These are phyloP conservation scores for Acanthurus lineatus DNA, from an alignment of 2,797 vertebrate genomes.

Conservation along the genomic window DNA sequence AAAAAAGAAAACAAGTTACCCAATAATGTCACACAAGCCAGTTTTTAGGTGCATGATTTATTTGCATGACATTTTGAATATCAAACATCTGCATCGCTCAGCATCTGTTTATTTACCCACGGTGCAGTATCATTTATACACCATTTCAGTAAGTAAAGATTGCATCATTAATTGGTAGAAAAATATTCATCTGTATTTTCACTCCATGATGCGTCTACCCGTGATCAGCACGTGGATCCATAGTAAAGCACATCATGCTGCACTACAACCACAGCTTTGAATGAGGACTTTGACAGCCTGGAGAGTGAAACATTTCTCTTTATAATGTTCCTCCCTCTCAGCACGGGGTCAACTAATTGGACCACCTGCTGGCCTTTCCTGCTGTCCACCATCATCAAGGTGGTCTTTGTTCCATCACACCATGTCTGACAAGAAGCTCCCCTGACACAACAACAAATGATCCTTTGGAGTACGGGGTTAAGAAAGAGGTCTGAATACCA, in stretches of 20 bases:
- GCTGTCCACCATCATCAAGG: slow-evolving; percentile 65
- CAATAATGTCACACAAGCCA: not conserved
- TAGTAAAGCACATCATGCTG: not conserved
- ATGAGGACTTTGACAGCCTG: slow-evolving; percentile 21
- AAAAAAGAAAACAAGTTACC: slow-evolving; percentile 1
- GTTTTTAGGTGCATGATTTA: not conserved
- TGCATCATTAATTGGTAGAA: not conserved
- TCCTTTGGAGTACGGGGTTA: slow-evolving; percentile 19
- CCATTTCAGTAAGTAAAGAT: not conserved
- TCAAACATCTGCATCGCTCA: slow-evolving; percentile 13
- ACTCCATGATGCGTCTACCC: not conserved
- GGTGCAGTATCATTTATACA: not conserved
- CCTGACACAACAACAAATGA: slow-evolving; percentile 59
- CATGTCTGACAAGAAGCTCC: slow-evolving; percentile 51
- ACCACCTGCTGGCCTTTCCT: slow-evolving; percentile 60
- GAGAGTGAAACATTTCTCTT: slow-evolving; percentile 38
- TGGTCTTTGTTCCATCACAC: slow-evolving; percentile 64
- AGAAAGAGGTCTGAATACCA: slow-evolving; percentile 18
- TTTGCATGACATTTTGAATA: not conserved
- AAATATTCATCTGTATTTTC: not conserved
- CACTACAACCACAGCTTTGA: slow-evolving; percentile 8
- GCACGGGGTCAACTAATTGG: slow-evolving; percentile 68
- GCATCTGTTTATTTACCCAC: not conserved
- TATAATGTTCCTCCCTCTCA: slow-evolving; percentile 45
- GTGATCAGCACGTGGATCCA: slow-evolving; percentile 6